Evolutionary conservation across 2,888 invertebrate genomes (phyloP), one percentile per base, ranked within the genome.

Genomic region (Netelia virgata): DNA sequence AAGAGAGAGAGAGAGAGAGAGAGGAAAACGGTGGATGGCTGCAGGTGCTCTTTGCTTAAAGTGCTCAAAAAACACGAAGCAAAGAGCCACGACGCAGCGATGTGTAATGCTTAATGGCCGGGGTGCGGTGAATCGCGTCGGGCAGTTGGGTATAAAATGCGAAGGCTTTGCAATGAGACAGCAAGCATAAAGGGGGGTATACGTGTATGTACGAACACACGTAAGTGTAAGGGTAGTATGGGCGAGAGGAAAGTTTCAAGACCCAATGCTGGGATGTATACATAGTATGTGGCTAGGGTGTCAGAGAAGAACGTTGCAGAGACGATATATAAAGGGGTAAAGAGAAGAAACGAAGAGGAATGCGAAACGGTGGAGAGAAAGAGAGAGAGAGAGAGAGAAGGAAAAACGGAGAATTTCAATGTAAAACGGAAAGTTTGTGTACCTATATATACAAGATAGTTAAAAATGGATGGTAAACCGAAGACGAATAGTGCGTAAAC

Each of bases 91-190:
- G 87, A 83, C 81, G 75, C 86, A 77, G 86, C 87, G 86, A 87
- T 89, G 90, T 88, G 89, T 88, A 88, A 84, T 88, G 87, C 87
- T 89, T 91, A 91, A 91, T 91, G 90, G 90, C 79, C 87, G 88
- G 87, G 78, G 84, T 86, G 89, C 89, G 87, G 82, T 86, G 87
- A 85, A 83, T 84, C 86, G 79, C 79, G 81, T 82, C 79, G 73
- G 84, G 69, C 82, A 63, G 83, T 85, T 69, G 78, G 47, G 74
- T 77, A 81, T 57, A 73, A 55, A 68, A 69, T 57, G 86, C 84
- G 78, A 81, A 83, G 84, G 83, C 83, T 85, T 68, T 80, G 78
- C 84, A 86, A 88, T 77, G 86, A 85, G 68, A 41, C 61, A 83
- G 74, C 69, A 53, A 79, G 83, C 83, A 61, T 66, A 78, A 82